These are phyloP conservation scores for Drosophila yakuba DNA, from an alignment of 1,140 invertebrate genomes.

Conservation along the genomic window DNA sequence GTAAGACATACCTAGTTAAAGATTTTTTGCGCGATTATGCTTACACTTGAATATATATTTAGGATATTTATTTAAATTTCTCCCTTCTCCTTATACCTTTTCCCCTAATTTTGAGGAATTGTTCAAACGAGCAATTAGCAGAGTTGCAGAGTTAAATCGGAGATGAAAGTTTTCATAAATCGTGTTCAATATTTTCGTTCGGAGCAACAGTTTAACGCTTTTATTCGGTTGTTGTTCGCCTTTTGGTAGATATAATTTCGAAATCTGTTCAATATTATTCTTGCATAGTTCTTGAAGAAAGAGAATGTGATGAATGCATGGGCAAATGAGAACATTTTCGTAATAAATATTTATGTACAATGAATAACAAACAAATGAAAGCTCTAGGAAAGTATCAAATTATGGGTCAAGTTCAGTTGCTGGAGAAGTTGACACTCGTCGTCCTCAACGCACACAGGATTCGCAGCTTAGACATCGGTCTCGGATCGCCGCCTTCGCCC, in stretches of 20 bases:
- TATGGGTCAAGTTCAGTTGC: conserved; percentile 30
- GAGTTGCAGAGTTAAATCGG: conserved; percentile 7
- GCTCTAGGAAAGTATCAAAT: conserved; percentile 18
- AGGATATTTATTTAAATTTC: conserved; percentile 37
- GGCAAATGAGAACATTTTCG: conserved; percentile 10
- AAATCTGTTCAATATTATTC: conserved; percentile 40
- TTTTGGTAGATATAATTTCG: conserved; percentile 40
- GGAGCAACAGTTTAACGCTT: conserved; percentile 80
- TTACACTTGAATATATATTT: conserved; percentile 63
- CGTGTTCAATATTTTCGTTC: conserved; percentile 50
- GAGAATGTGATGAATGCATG: conserved; percentile 17
- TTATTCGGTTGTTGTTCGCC: conserved; percentile 40
- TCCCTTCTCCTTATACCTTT: conserved; percentile 29
- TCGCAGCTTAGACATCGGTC: conserved; percentile 76
- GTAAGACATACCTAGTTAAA: conserved; percentile 82
- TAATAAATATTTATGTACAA: conserved; percentile 67
- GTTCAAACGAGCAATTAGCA: conserved; percentile 42
- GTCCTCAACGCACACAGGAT: conserved; percentile 23
- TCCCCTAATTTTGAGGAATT: background rate
- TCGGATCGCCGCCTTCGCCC: conserved; percentile 91
- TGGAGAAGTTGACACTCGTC: conserved; percentile 28
- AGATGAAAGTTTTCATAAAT: conserved; percentile 40
- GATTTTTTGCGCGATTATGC: conserved; percentile 80
- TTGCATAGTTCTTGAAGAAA: conserved; percentile 23
- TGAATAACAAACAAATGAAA: conserved; percentile 49